Evolutionary conservation across 1,140 invertebrate species (phyloP), one percentile per base, ranked within the genome.

Genomic region (Halotydeus destructor): DNA sequence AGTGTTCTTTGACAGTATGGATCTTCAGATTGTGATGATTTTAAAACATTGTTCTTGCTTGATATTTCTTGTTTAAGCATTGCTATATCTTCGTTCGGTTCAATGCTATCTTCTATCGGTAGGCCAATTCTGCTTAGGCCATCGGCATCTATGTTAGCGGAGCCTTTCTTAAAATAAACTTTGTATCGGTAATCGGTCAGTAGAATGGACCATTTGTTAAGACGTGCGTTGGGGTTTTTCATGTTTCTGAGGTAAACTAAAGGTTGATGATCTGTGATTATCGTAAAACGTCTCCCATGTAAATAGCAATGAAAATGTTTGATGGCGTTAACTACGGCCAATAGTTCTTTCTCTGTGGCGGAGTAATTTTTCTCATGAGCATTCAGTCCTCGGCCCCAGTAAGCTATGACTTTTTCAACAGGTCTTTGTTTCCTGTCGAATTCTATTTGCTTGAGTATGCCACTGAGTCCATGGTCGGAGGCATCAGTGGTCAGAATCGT

Each of bases 281-380:
- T 24, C 21, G 12, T 41, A 22, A 57, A 48, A 18, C 26, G 22
- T 32, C 35, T 11, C n/a, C 51, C 51, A 6, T 46, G 49, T 1
- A 60, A 18, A 33, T 55, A 58, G 14, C 38, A 42, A 23, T 47
- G 35, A 27, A 50, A 57, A 25, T 48, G 41, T 21, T 50, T 41
- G 5, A 51, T 14, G 18, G 50, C 46, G 28, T 30, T 44, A 4
- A 55, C 43, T 16, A 54, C 45, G 21, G 54, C 55, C 16, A 55
- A 36, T 22, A 43, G 24, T 49, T 52, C 50, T 23, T 18, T 43
- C 41, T 52, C 50, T 3, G 41, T 46, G 11, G 36, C 40, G 3
- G 38, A 26, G 26, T 52, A 52, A n/a, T 52, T 52, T n/a, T 16
- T 2, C 25, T 52, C 33, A 12, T n/a, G 2, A 11, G n/a, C 21